Percentiles rank a stretch among this genome's conserved stretches.
Evolutionary conservation across 2,888 invertebrate genomes (phyloP).

Genomic region (Drosophila nigritarsus): DNA sequence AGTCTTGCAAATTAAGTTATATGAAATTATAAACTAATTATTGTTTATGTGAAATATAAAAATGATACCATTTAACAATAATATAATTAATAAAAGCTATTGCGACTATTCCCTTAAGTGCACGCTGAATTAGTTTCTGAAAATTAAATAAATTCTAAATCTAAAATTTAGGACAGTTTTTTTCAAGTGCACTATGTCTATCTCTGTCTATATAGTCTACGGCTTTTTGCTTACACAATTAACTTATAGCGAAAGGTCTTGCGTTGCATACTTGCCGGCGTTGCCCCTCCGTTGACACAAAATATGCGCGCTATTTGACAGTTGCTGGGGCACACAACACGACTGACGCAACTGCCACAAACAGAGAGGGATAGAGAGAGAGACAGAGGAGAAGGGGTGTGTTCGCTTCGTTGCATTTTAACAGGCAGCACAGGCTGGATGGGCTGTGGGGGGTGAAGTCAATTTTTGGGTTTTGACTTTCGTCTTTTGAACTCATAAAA

Average conservation of each 20-base stretch:
- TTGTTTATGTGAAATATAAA: background rate
- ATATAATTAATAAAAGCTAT: background rate
- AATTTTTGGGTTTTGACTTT: conserved; percentile 44
- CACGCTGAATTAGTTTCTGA: background rate
- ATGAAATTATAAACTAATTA: background rate
- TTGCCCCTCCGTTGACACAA: conserved; percentile 32
- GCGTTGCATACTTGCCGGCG: conserved; percentile 45
- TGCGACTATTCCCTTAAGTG: background rate
- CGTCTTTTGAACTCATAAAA: conserved; percentile 50
- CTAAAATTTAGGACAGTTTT: background rate
- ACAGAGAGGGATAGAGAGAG: background rate
- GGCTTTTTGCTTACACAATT: conserved; percentile 48
- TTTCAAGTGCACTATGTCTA: background rate
- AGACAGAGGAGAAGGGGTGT: conserved; percentile 11
- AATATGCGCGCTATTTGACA: conserved; percentile 55
- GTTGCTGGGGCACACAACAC: conserved; percentile 25
- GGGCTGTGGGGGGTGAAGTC: background rate
- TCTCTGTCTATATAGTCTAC: background rate
- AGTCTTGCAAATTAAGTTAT: background rate
- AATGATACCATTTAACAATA: background rate
- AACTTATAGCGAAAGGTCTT: conserved; percentile 42
- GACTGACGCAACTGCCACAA: conserved; percentile 24
- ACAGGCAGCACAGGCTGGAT: conserved; percentile 24
- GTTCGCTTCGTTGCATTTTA: conserved; percentile 66
- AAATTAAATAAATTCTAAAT: background rate